phyloP scores from a whole-genome alignment of 2,888 invertebrate genomes.

The Drosophila prostipennis region DNA sequence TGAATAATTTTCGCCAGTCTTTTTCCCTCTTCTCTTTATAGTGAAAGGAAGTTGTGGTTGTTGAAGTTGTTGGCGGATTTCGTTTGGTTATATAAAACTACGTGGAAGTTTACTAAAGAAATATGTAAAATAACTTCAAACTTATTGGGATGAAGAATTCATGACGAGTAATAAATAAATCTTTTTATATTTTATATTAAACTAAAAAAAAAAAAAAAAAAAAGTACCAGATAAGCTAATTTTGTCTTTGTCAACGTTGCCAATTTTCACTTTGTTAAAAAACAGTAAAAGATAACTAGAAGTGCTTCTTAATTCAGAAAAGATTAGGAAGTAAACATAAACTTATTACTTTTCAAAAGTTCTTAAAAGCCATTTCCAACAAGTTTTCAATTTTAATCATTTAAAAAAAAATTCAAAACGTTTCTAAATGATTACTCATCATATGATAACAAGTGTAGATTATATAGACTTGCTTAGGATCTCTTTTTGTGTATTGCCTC shows the following conservation, averaged over 20 bases:
- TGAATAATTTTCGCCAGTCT: constrained; percentile 6
- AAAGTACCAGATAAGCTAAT: background rate
- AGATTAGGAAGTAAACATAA: background rate
- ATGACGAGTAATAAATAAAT: no score
- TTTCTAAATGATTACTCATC: background rate
- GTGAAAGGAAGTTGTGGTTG: constrained; percentile 12
- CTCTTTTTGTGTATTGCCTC: background rate
- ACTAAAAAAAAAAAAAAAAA: no score
- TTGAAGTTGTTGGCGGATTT: constrained; percentile 1
- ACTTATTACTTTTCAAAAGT: background rate
- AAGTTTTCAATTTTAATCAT: background rate
- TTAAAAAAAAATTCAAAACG: background rate
- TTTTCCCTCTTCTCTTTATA: background rate
- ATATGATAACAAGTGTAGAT: background rate
- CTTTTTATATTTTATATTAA: no score
- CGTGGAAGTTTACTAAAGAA: background rate
- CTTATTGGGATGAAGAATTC: no score
- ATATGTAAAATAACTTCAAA: background rate
- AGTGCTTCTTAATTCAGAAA: background rate
- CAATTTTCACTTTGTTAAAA: background rate
- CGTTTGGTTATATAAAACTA: background rate
- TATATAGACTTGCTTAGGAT: constrained; percentile 9
- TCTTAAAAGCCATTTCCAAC: background rate
- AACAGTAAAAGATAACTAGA: background rate
- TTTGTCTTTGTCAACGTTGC: background rate